These are phyloP conservation scores for Cetonia aurata DNA, from an alignment of 2,888 invertebrate species.

Conservation along the genomic window DNA sequence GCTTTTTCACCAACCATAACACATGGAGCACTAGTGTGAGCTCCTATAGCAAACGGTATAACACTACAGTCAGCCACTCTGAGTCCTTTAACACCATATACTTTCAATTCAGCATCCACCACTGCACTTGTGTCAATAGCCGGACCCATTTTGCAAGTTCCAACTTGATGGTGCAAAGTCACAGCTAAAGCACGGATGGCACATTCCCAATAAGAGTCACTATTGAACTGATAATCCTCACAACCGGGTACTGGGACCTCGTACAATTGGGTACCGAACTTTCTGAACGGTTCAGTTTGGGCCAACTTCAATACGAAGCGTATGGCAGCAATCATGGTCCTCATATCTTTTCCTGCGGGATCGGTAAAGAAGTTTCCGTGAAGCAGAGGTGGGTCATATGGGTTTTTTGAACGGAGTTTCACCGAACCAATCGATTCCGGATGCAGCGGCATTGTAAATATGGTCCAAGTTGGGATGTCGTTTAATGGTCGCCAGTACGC, in stretches of 20 bases:
- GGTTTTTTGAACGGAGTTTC: constrained; percentile 68
- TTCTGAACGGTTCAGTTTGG: constrained; percentile 66
- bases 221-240: constrained; percentile 66
- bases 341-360: constrained; percentile 65
- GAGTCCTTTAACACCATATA: constrained; percentile 72
- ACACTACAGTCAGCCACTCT: constrained; percentile 79
- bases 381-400: constrained; percentile 72
- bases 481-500: constrained; percentile 64
- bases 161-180: constrained; percentile 61
- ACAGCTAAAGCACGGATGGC: constrained; percentile 65
- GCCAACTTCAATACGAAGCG: constrained; percentile 67
- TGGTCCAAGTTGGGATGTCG: constrained; percentile 66
- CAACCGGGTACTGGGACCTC: constrained; percentile 67
- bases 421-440: constrained; percentile 70
- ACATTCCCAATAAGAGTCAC: constrained; percentile 81
- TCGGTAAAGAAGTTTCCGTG: constrained; percentile 72
- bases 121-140: constrained; percentile 72
- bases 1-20: constrained; percentile 81
- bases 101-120: constrained; percentile 74
- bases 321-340: constrained; percentile 69
- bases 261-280: constrained; percentile 69
- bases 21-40: constrained; percentile 78
- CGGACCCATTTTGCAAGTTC: constrained; percentile 81
- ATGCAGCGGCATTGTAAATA: constrained; percentile 72
- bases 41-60: constrained; percentile 74